Evolutionary conservation across 1,140 invertebrate species (phyloP), one percentile per base, ranked within the genome.

Genomic region (Trachymyrmex septentrionalis): DNA sequence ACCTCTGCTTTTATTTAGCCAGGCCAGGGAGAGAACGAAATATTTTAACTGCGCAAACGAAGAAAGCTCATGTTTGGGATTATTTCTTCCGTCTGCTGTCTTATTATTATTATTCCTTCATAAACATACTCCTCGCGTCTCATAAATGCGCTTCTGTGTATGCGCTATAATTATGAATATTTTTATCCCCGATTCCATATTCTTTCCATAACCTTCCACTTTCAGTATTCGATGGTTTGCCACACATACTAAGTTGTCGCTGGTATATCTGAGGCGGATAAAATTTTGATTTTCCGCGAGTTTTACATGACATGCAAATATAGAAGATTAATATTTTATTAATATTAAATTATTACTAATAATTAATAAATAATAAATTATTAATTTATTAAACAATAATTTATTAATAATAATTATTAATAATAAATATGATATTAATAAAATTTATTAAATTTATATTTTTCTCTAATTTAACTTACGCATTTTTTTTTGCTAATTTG

Each of bases 21-120:
- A 81, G 76, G 81, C 77, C 14, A 27, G 75, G 87, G 78, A 80
- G 75, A 86, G 67, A 81, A 44, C 80, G 86, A 93, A 93, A 93
- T 91, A 89, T 91, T 30, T 30, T 93, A 92, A 93, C 93, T 92
- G 92, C 90, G 91, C 89, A 93, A 94, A 93, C 92, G 89, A 91
- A 93, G 90, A 92, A 87, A 88, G 82, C 73, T 85, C 30, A 53
- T 14, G 34, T 57, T 27, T 53, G 38, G 55, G n/a, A 67, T 82
- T 61, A 59, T 30, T n/a, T 67, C 16, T 38, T 67, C 4, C n/a
- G 19, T 48, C 69, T 48, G 30, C 30, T 34, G 30, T 34, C 30
- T 34, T 34, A 34, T 34, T 50, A 61, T 66, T 72, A 73, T 57
- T 57, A 73, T 59, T 84, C n/a, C 19, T 19, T 59, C 24, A 24